These are phyloP conservation scores for Calliphora vomitoria DNA, from an alignment of 2,888 invertebrate species.

Conservation along the genomic window DNA sequence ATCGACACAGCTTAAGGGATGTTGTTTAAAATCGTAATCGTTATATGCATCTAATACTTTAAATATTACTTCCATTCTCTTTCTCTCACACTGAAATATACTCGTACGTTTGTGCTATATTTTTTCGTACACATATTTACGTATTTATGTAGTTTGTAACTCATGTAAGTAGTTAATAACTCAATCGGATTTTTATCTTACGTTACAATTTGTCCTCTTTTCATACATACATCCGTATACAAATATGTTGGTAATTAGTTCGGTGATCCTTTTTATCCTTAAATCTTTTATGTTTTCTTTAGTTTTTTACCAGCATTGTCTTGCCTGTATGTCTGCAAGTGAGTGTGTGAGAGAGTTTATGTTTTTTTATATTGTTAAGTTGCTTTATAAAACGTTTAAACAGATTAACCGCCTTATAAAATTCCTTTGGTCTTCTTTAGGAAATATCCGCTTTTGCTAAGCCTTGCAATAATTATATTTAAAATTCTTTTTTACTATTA, in stretches of 20 bases:
- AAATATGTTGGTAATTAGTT: constrained; percentile 79
- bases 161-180: constrained; percentile 52
- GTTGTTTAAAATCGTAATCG: constrained; percentile 75
- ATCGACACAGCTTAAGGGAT: constrained; percentile 84
- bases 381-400: constrained; percentile 82
- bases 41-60: constrained; percentile 9
- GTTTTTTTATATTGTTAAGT: constrained; percentile 65
- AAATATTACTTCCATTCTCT: constrained; percentile 18
- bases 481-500: constrained; percentile 23
- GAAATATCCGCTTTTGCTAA: constrained; percentile 68
- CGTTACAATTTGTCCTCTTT: background rate
- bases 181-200: constrained; percentile 71
- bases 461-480: constrained; percentile 54
- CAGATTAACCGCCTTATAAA: constrained; percentile 84
- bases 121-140: background rate
- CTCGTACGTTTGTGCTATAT: too few species aligned
- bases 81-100: background rate
- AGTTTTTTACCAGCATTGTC: constrained; percentile 39
- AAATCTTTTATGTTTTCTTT: constrained; percentile 58
- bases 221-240: background rate
- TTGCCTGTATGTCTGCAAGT: background rate
- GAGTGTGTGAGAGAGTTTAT: constrained; percentile 22
- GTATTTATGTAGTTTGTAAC: background rate
- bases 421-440: constrained; percentile 75
- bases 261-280: constrained; percentile 77